Evolutionary conservation across 2,113 vertebrate genomes (phyloP).

Genomic region (Peromyscus leucopus): DNA sequence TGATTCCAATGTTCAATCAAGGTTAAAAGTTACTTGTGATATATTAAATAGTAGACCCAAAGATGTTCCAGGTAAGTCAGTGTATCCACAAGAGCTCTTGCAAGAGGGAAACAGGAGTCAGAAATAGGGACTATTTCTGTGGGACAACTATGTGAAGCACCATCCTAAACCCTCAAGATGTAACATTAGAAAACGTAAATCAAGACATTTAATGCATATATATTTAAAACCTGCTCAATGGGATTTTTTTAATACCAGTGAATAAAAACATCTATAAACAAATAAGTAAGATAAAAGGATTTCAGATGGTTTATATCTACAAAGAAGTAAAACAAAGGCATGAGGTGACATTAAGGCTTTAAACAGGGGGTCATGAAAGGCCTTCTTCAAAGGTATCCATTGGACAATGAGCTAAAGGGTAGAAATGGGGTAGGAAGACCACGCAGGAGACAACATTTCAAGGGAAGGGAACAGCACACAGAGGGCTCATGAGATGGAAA

Average conservation of each 20-base stretch:
- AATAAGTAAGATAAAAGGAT: background rate
- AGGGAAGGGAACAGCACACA: background rate
- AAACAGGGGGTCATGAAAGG: background rate
- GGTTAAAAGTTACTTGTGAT: background rate
- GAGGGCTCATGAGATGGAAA: background rate
- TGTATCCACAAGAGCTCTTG: background rate
- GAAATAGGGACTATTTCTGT: too few species aligned
- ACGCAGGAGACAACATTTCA: background rate
- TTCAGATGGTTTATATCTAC: background rate
- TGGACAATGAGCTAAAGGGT: background rate
- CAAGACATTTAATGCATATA: background rate
- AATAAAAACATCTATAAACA: conserved; percentile 11
- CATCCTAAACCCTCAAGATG: background rate
- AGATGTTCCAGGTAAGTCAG: background rate
- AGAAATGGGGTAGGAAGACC: background rate
- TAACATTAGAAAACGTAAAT: background rate
- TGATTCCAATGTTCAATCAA: background rate
- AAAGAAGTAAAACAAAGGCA: background rate
- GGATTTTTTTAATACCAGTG: background rate
- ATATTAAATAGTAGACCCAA: background rate
- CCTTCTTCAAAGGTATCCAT: background rate
- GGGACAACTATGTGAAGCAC: background rate
- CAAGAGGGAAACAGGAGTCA: background rate
- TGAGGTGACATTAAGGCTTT: background rate
- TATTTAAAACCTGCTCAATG: background rate